These are phyloP conservation scores for Chelon labrosus DNA, from an alignment of 2,797 vertebrate genomes.

Conservation along the genomic window DNA sequence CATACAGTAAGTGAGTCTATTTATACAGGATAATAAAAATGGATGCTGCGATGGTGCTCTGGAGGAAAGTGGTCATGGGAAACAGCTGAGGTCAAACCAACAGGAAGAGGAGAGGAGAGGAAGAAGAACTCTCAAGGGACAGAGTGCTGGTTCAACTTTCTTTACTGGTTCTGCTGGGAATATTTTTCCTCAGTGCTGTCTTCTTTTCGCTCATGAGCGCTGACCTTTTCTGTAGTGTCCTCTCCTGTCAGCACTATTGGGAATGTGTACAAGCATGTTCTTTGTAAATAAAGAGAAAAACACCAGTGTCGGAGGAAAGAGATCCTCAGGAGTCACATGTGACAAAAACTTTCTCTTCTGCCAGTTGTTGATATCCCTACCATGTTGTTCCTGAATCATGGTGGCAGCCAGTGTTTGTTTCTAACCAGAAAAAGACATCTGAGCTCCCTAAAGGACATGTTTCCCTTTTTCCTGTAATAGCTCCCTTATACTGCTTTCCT, in stretches of 20 bases:
- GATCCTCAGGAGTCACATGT: slow-evolving; percentile 1
- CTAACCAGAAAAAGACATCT: slow-evolving; percentile 17
- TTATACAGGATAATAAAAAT: slow-evolving; percentile 56
- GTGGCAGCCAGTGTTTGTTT: slow-evolving; percentile 23
- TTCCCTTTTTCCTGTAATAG: neutral
- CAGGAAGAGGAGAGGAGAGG: slow-evolving; percentile 57
- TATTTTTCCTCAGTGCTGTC: neutral
- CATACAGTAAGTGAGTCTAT: slow-evolving; percentile 44
- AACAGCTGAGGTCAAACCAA: slow-evolving; percentile 70
- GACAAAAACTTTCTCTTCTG: slow-evolving; percentile 4
- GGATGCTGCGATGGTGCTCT: slow-evolving; percentile 40
- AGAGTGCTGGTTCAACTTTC: slow-evolving; percentile 22
- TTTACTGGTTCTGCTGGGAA: slow-evolving; percentile 35
- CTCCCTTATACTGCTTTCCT: slow-evolving; percentile 7
- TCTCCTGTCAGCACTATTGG: slow-evolving; percentile 19
- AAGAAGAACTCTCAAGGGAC: slow-evolving; percentile 56
- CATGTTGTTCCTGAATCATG: neutral
- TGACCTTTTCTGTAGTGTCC: slow-evolving; percentile 8
- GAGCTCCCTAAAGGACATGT: slow-evolving; percentile 2
- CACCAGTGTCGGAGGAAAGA: slow-evolving; percentile 6
- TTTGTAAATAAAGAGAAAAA: slow-evolving; percentile 27
- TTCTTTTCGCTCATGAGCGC: slow-evolving; percentile 19
- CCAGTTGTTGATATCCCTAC: slow-evolving; percentile 12
- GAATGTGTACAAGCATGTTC: slow-evolving; percentile 27
- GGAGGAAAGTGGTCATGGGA: slow-evolving; percentile 77